Evolutionary conservation across 2,888 invertebrate genomes (phyloP).

Genomic region (Elegia similella): DNA sequence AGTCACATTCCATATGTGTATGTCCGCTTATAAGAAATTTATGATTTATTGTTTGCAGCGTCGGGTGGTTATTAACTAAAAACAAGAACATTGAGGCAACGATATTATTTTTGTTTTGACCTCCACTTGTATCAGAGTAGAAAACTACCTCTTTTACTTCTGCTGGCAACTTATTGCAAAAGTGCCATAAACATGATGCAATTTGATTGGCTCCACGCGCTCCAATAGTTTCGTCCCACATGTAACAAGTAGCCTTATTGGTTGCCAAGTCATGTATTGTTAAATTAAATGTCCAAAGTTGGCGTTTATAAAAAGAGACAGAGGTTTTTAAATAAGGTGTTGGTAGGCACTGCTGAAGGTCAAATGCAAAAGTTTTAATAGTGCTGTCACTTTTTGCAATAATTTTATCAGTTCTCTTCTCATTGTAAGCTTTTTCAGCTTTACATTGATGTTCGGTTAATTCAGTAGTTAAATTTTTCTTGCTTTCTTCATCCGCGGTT

Average conservation of each 20-base stretch:
- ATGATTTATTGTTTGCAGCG: constrained; percentile 27
- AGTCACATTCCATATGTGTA: constrained; percentile 17
- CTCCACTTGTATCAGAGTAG: constrained; percentile 22
- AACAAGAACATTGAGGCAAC: constrained; percentile 18
- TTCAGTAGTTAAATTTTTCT: constrained; percentile 1
- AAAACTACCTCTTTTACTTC: constrained; percentile 19
- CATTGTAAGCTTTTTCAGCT: constrained; percentile 18
- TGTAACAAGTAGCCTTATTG: constrained; percentile 27
- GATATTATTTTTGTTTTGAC: constrained; percentile 23
- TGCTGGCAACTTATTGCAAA: constrained; percentile 17
- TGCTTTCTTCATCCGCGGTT: constrained; percentile 1
- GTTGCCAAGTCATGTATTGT: constrained; percentile 26
- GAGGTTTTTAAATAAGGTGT: constrained; percentile 26
- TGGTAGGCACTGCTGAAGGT: constrained; percentile 30
- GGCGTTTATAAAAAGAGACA: constrained; percentile 30
- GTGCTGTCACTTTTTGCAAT: not conserved
- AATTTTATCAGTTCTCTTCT: constrained; percentile 19
- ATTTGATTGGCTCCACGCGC: constrained; percentile 35
- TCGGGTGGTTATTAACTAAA: constrained; percentile 11
- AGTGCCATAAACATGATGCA: constrained; percentile 30
- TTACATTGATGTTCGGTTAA: constrained; percentile 16
- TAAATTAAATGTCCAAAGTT: constrained; percentile 29
- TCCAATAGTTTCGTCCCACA: constrained; percentile 30
- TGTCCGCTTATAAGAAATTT: constrained; percentile 30
- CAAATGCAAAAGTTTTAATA: constrained; percentile 22